Percentiles rank a stretch among this genome's conserved stretches.
phyloP scores from a whole-genome alignment of 2,797 vertebrate genomes.

The Phalloptychus januarius region DNA sequence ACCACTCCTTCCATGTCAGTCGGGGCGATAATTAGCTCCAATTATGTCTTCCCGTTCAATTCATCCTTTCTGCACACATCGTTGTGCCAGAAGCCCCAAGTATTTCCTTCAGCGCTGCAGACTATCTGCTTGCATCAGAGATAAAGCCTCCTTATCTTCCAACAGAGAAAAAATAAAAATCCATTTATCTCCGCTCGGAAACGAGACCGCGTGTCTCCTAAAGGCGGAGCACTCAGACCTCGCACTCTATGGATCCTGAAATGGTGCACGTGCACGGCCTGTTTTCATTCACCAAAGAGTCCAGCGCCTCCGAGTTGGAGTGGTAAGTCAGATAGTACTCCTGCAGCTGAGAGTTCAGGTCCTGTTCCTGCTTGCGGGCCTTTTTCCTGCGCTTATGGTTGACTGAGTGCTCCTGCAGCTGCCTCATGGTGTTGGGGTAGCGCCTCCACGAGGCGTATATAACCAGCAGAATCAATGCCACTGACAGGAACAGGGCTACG shows the following conservation, averaged over 20 bases:
- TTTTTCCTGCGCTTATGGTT: constrained; percentile 95
- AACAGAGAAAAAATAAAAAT: constrained; percentile 66
- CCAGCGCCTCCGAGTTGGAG: constrained; percentile 94
- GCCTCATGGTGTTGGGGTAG: constrained; percentile 94
- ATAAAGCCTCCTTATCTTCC: constrained; percentile 49
- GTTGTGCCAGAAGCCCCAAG: constrained; percentile 40
- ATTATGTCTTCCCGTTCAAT: constrained; percentile 43
- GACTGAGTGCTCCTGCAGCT: constrained; percentile 93
- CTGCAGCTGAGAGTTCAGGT: constrained; percentile 94
- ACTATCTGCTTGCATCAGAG: constrained; percentile 53
- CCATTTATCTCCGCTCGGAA: constrained; percentile 86
- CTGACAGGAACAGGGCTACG: constrained; percentile 94
- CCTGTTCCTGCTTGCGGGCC: constrained; percentile 86
- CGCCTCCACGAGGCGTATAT: constrained; percentile 97
- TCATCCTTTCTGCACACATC: constrained; percentile 47
- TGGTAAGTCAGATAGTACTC: constrained; percentile 99
- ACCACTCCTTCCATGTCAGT: constrained; percentile 41
- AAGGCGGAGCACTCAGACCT: constrained; percentile 89
- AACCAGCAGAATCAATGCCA: constrained; percentile 95
- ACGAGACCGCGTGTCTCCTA: constrained; percentile 83
- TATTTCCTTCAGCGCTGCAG: constrained; percentile 44
- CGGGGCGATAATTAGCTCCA: constrained; percentile 61
- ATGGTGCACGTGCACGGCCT: constrained; percentile 95
- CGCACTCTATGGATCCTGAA: constrained; percentile 97
- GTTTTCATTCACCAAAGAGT: constrained; percentile 91